These are phyloP conservation scores for Malurus leucopterus DNA, from an alignment of 2,797 vertebrate species.

Conservation along the genomic window DNA sequence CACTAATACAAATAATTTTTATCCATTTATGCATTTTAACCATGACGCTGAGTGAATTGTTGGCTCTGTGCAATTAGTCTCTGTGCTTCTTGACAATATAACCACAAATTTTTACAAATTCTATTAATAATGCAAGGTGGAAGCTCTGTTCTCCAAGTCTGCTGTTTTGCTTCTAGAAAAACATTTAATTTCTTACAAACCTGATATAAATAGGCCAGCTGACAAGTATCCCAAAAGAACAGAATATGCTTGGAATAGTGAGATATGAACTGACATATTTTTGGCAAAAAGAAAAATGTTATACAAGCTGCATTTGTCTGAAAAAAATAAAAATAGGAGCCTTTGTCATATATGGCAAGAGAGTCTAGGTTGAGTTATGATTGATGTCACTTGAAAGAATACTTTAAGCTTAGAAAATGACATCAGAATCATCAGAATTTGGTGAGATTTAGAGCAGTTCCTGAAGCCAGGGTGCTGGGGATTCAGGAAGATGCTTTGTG, in stretches of 20 bases:
- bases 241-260: background rate
- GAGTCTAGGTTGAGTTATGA: constrained; percentile 45
- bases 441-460: background rate
- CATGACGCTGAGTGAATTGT: constrained; percentile 17
- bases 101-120: constrained; percentile 9
- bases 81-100: constrained; percentile 16
- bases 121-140: constrained; percentile 51
- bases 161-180: constrained; percentile 33
- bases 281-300: constrained; percentile 1
- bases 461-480: constrained; percentile 21
- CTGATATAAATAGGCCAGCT: constrained; percentile 38
- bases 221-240: constrained; percentile 47
- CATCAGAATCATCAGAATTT: constrained; percentile 54
- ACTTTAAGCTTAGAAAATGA: constrained; percentile 53
- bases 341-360: constrained; percentile 45
- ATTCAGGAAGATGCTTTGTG: constrained; percentile 31
- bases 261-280: constrained; percentile 16
- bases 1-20: constrained; percentile 47
- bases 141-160: constrained; percentile 23
- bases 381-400: constrained; percentile 60
- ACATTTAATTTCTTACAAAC: constrained; percentile 41
- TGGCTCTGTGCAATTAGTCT: constrained; percentile 31
- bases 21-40: constrained; percentile 43
- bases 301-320: constrained; percentile 20
- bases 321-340: constrained; percentile 60